Conservation (phyloP, 2,888 invertebrate species). For the Silvanus unidentatus region DNA sequence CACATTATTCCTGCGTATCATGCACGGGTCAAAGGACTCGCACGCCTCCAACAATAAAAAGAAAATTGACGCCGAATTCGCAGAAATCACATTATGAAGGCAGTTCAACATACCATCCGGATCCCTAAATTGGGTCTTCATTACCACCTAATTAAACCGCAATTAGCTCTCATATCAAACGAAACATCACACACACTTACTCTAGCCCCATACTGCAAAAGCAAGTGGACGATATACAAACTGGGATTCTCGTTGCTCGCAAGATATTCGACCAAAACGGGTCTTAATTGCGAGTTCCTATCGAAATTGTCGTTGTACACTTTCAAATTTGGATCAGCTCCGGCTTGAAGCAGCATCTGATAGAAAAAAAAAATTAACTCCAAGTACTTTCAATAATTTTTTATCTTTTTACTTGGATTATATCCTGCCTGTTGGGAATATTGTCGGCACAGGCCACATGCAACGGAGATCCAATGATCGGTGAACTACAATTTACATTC, state of each 20-base stretch:
- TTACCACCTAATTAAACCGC: conserved; percentile 57
- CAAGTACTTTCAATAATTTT: background rate
- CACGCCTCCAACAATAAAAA: conserved; percentile 66
- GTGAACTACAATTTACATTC: conserved; percentile 71
- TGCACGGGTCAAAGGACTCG: conserved; percentile 71
- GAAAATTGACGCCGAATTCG: conserved; percentile 59
- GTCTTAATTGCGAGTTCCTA: conserved; percentile 58
- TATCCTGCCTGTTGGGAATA: conserved; percentile 58
- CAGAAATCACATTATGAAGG: conserved; percentile 58
- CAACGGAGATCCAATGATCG: conserved; percentile 74
- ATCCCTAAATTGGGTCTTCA: conserved; percentile 78
- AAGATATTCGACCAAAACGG: conserved; percentile 78
- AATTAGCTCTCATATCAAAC: background rate
- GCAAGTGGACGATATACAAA: conserved; percentile 58
- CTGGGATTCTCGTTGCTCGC: conserved; percentile 67
- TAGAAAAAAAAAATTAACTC: background rate
- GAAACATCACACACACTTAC: conserved; percentile 37
- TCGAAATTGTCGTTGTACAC: conserved; percentile 71
- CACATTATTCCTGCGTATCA: conserved; percentile 67
- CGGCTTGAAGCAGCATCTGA: conserved; percentile 62
- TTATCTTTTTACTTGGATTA: conserved; percentile 35
- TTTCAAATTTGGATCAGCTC: conserved; percentile 70
- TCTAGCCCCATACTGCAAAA: conserved; percentile 73
- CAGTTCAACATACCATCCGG: conserved; percentile 78
- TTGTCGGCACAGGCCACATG: conserved; percentile 80